Conservation (phyloP, 92 coral and sea anemone genomes). For the Parazoanthus swiftii region DNA sequence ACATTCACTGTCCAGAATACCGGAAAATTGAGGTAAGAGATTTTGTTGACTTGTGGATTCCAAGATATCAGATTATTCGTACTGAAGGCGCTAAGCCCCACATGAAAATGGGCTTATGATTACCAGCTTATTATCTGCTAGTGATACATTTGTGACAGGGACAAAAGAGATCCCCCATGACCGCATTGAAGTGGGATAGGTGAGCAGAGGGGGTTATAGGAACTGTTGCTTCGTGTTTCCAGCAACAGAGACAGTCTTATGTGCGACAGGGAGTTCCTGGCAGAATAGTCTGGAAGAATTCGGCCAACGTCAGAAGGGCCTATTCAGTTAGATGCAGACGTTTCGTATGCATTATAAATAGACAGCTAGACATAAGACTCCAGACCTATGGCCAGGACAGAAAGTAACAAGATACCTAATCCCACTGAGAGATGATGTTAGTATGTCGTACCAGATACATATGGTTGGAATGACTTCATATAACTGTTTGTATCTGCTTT, state of each 20-base stretch:
- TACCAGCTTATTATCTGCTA: constrained; percentile 21
- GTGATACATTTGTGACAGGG: constrained; percentile 14
- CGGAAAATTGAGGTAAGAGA: constrained; percentile 22
- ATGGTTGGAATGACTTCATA: not conserved
- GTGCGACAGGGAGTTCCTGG: not conserved
- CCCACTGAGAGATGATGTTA: not conserved
- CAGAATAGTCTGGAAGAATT: not conserved
- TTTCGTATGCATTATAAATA: not conserved
- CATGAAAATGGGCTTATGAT: constrained; percentile 40
- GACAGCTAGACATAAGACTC: not conserved
- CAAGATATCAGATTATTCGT: constrained; percentile 25
- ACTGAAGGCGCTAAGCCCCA: constrained; percentile 29
- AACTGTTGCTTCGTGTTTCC: not conserved
- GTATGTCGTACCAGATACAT: not conserved
- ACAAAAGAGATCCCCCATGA: not conserved
- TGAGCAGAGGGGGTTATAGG: not conserved
- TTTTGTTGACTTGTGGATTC: constrained; percentile 15
- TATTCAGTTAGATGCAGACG: not conserved
- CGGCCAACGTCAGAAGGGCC: not conserved
- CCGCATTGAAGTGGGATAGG: not conserved
- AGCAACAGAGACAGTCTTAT: not conserved
- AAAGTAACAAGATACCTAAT: not conserved
- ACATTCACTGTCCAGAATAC: constrained; percentile 18
- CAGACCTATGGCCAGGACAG: not conserved
- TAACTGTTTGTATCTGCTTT: not conserved